phyloP scores from a whole-genome alignment of 2,888 invertebrate genomes.

The Melanotus villosus region DNA sequence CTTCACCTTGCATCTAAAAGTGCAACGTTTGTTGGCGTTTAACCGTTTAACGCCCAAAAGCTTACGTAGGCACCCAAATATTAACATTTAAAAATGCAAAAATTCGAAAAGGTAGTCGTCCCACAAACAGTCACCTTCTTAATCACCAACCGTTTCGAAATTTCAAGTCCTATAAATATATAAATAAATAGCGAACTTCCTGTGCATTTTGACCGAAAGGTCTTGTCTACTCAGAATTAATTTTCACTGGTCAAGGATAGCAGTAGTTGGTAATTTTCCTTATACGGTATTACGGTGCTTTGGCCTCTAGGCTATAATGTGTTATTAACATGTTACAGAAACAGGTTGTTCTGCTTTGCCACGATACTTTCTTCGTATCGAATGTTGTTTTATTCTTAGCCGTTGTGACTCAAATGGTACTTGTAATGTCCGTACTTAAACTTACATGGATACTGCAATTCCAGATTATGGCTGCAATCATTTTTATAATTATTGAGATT shows the following conservation, averaged over 20 bases:
- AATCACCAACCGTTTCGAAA: too few species aligned
- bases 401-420: conserved; percentile 23
- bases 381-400: conserved; percentile 26
- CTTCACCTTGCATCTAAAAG: too few species aligned
- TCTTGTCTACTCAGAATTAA: neutral
- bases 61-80: too few species aligned
- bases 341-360: conserved; percentile 36
- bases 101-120: too few species aligned
- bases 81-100: too few species aligned
- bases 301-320: conserved; percentile 20
- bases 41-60: too few species aligned
- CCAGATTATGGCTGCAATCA: too few species aligned
- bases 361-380: conserved; percentile 19
- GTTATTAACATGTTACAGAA: conserved; percentile 24
- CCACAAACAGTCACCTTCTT: too few species aligned
- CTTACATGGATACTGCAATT: too few species aligned
- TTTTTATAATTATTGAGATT: too few species aligned
- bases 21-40: too few species aligned
- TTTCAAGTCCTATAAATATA: too few species aligned
- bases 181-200: neutral
- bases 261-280: conserved; percentile 17
- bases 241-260: conserved; percentile 14
- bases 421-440: neutral
- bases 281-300: conserved; percentile 18
- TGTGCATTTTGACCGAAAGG: neutral